Evolutionary conservation across 1,140 invertebrate genomes (phyloP).

Genomic region (Cherax quadricarinatus): DNA sequence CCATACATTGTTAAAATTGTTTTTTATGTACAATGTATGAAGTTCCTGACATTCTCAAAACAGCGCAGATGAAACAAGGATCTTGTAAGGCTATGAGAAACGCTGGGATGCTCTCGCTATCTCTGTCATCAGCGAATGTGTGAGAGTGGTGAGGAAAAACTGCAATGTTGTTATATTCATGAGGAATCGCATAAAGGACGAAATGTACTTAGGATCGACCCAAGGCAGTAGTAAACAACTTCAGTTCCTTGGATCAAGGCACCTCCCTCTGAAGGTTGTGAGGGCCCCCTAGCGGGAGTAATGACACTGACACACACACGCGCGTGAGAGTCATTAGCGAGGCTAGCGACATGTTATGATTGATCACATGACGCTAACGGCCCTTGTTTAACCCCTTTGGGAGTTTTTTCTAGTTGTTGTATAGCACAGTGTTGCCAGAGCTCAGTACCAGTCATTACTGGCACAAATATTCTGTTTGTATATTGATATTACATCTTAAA

Average conservation of each 20-base stretch:
- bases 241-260: too few species aligned
- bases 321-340: conserved; percentile 33
- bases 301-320: conserved; percentile 1
- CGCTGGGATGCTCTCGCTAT: not conserved
- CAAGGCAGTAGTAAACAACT: too few species aligned
- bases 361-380: conserved; percentile 29
- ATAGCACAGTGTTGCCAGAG: not conserved
- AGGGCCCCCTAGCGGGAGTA: too few species aligned
- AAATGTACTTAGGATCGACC: too few species aligned
- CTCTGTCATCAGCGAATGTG: not conserved
- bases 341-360: conserved; percentile 34
- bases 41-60: not conserved
- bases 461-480: not conserved
- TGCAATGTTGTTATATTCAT: too few species aligned
- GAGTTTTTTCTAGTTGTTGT: not conserved
- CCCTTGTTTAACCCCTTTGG: conserved; percentile 33
- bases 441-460: not conserved
- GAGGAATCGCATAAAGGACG: too few species aligned
- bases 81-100: not conserved
- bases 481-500: too few species aligned
- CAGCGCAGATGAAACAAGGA: not conserved
- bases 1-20: not conserved
- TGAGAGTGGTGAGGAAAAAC: too few species aligned
- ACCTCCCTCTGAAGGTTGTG: too few species aligned
- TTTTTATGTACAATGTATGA: not conserved